Base-by-base conservation (phyloP, 2,113 vertebrate species). In the Cricetomys ansorgei region DNA sequence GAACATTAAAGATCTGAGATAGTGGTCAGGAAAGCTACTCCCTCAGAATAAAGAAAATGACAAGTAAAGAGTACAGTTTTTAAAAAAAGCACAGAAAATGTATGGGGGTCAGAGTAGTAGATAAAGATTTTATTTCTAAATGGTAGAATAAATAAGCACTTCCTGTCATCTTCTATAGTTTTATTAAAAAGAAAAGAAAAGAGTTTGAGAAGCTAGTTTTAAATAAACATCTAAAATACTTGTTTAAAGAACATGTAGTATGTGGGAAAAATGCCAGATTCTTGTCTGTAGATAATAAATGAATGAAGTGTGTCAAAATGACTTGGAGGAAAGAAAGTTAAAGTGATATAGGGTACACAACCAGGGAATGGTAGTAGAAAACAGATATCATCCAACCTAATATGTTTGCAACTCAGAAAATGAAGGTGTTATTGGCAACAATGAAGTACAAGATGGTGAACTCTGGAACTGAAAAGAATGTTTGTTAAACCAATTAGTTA, bases 401-500 rank as follows among this genome's bases (percentile, higher is more conserved):
- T 75, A 73, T 50, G 8, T 87, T 81, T 62, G 48, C 21, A 89
- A 62, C 25, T 53, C 50, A 93, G 55, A 79, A 94, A 93, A 64
- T 70, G 48, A 40, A 40, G 75, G 76, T 77, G 7, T 7, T 86
- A 87, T 90, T 91, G 27, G 50, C 65, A 79, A n/a, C 1, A 91
- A 5, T 12, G 21, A 79, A 72, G 40, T 45, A 65, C 64, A 12
- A 8, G 25, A 37, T 86, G 17, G 40, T 57, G 59, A 95, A 57
- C 50, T 81, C 7, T 40, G 40, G 40, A 87, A 34, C 16, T 62
- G 85, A 57, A 91, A 83, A 85, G 16, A 83, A 45, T 48, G 43
- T 62, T 65, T 87, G 3, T 81, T 95, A 73, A 89, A n/a, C n/a
- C n/a, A 95, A 64, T 75, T 29, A 69, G 2, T 90, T 59, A 81